Evolutionary conservation across 2,113 vertebrate species (phyloP), one percentile per base, ranked within the genome.

Genomic region (Conger conger): DNA sequence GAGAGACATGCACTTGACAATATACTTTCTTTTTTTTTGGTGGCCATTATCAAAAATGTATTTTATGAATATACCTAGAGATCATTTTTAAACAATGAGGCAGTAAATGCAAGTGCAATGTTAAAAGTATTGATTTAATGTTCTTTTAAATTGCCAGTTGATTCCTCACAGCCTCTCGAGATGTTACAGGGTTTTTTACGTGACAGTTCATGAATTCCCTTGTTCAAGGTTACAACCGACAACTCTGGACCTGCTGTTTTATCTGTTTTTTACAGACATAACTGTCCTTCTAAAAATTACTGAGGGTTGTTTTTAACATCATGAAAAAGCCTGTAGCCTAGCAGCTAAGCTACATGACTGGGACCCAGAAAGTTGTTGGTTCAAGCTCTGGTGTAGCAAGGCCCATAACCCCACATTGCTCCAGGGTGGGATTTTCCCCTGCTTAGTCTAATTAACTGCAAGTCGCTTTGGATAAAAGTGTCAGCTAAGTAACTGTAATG

Each of bases 21-120:
- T 81, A 42, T 81, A 42, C 18, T 45, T 8, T 38, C 9, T 79
- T 57, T n/a, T 73, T 68, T 76, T 33, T 84, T 82, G 42, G 77
- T 35, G 33, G 50, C 80, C 45, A 57, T 27, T 50, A n/a, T 84
- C 50, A 84, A 79, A 84, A 79, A 79, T 80, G 53, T 79, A 77
- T 84, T 84, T 57, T 54, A 79, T 79, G 73, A 83, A 27, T 83
- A 84, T 84, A 60, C 77, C 76, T 79, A 79, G 23, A 36, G 17
- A 54, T 27, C 4, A 17, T 81, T 63, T 73, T 73, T 57, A 57
- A 33, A 57, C 36, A 84, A 60, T 79, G 78, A 57, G 53, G 36
- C 83, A 60, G 76, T 78, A 17, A 79, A 42, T 40, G 53, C 33
- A 84, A 79, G 83, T 79, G 50, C 68, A 84, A 38, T 82, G n/a